Conservation (phyloP, 2,888 invertebrate species). For the Muschampia plurimacula region DNA sequence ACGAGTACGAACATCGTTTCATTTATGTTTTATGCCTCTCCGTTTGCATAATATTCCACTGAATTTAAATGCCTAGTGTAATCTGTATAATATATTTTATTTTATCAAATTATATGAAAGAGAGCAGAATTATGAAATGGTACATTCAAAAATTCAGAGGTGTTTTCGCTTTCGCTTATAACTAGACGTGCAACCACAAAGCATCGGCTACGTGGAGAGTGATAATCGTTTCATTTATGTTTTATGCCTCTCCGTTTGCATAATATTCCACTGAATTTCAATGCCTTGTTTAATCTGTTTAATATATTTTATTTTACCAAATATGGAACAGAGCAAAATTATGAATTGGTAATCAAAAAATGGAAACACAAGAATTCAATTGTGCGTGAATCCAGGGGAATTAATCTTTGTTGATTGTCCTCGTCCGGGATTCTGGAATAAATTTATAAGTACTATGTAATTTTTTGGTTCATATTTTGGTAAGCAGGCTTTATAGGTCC, state of each 20-base stretch:
- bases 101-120: too few species aligned
- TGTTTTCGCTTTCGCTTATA: constrained; percentile 39
- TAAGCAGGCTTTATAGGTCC: constrained; percentile 25
- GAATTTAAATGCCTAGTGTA: constrained; percentile 21
- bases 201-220: constrained; percentile 42
- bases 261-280: constrained; percentile 48
- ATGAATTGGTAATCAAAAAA: constrained; percentile 13
- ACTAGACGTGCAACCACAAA: constrained; percentile 38
- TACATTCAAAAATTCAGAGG: not conserved
- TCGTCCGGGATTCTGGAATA: constrained; percentile 1
- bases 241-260: constrained; percentile 56
- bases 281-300: constrained; percentile 19
- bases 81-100: too few species aligned
- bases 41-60: constrained; percentile 56
- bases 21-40: constrained; percentile 53
- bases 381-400: constrained; percentile 27
- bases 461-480: constrained; percentile 32
- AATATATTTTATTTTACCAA: constrained; percentile 9
- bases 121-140: too few species aligned
- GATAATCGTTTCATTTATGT: constrained; percentile 56
- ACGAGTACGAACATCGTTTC: constrained; percentile 52
- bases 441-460: constrained; percentile 7
- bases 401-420: constrained; percentile 6
- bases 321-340: not conserved
- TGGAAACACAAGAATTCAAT: constrained; percentile 21